These are phyloP conservation scores for Drosophila diplacantha DNA, from an alignment of 2,888 invertebrate genomes.

Conservation along the genomic window DNA sequence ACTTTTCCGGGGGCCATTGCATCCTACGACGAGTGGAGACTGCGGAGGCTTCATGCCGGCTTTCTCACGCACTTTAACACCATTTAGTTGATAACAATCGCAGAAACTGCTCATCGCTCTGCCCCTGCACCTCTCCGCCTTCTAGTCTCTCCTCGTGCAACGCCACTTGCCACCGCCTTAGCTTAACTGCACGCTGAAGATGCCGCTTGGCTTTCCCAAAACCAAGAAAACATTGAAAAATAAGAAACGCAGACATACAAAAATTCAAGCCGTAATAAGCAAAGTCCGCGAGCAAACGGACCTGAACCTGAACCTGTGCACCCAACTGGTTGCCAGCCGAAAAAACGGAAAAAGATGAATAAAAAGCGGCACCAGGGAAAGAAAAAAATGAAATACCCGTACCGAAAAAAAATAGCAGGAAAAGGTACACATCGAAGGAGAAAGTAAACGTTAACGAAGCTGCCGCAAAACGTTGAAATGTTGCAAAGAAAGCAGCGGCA, in stretches of 20 bases:
- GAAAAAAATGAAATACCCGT: conserved; percentile 47
- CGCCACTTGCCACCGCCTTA: conserved; percentile 57
- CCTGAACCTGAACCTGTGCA: conserved; percentile 58
- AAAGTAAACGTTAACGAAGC: conserved; percentile 69
- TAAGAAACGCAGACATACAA: conserved; percentile 31
- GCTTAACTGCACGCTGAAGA: conserved; percentile 49
- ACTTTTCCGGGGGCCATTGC: conserved; percentile 38
- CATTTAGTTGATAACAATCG: conserved; percentile 72
- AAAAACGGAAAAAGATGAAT: conserved; percentile 36
- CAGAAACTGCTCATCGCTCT: conserved; percentile 34
- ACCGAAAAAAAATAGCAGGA: conserved; percentile 69
- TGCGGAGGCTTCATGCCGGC: conserved; percentile 37
- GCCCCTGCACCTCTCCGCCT: conserved; percentile 32
- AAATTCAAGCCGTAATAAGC: conserved; percentile 58
- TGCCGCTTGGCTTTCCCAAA: conserved; percentile 53
- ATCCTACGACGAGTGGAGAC: conserved; percentile 22
- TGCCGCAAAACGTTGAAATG: conserved; percentile 62
- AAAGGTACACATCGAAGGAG: conserved; percentile 71
- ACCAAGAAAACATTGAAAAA: conserved; percentile 10
- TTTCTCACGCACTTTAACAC: conserved; percentile 73
- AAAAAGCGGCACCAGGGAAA: conserved; percentile 35
- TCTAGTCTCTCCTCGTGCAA: conserved; percentile 53
- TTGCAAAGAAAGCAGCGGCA: conserved; percentile 67
- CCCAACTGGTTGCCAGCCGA: conserved; percentile 42
- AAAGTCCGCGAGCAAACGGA: conserved; percentile 62